phyloP scores from a whole-genome alignment of 2,113 vertebrate species.

The Neotoma lepida region DNA sequence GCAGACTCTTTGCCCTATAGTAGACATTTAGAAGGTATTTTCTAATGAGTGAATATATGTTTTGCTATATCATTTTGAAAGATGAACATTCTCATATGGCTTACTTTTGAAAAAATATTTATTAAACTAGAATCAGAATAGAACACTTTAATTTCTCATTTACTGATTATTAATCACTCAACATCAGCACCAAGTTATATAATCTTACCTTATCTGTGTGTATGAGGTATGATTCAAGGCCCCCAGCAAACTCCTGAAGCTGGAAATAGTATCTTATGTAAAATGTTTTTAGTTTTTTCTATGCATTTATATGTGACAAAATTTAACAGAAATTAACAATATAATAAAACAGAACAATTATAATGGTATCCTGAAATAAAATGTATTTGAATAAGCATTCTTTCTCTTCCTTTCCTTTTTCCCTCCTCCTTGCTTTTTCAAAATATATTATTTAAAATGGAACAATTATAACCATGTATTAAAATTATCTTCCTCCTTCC shows the following conservation, averaged over 20 bases:
- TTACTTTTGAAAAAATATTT: constrained; percentile 40
- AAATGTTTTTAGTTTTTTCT: not conserved
- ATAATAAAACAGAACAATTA: not conserved
- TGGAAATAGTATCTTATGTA: not conserved
- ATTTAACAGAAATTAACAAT: not conserved
- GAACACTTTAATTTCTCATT: constrained; percentile 25
- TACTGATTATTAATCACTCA: constrained; percentile 16
- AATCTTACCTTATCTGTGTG: not conserved
- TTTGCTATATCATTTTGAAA: not conserved
- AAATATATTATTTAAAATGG: not conserved
- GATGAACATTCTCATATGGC: not conserved
- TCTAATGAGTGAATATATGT: not conserved
- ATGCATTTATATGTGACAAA: not conserved
- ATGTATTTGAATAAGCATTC: not conserved
- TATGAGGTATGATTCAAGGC: not conserved
- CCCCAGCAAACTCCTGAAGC: not conserved
- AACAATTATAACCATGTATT: not conserved
- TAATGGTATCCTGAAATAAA: not conserved
- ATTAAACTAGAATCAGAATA: not conserved
- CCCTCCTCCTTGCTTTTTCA: not conserved
- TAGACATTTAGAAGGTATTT: constrained; percentile 24
- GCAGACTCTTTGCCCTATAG: not conserved
- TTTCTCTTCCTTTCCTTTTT: not conserved
- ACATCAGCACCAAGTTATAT: not conserved
- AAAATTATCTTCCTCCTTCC: not conserved